Base-by-base conservation (phyloP, 1,140 invertebrate genomes). In the Phocides pigmalion region DNA sequence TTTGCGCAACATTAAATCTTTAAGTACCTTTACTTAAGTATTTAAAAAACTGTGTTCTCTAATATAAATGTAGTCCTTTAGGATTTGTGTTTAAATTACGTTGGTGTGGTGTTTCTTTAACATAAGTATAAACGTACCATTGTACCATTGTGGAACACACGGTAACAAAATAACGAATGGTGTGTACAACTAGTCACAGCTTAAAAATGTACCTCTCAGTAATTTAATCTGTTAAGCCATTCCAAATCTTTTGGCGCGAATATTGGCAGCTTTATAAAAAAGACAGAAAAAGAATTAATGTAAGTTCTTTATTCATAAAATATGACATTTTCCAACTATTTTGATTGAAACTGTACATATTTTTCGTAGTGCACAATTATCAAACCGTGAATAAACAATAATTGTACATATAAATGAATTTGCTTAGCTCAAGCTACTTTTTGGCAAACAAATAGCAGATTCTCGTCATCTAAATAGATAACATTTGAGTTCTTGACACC, bases 1-100 rank as follows among this genome's bases (percentile, higher is more conserved):
- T 87, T 92, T 92, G 90, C 87, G 89, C 89, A 91, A 92, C 84
- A 86, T 87, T 89, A 91, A 89, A 83, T 69, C 69, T 82, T 81
- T 84, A 89, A 82, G 84, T 87, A 83, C 71, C 70, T 79, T 80
- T 72, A 71, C 61, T 76, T 88, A 84, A 87, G 86, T 89, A 84
- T 87, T 84, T 86, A 82, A 86, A 79, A 77, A 79, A 81, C 78
- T 89, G 84, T 90, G 87, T 91, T 89, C 84, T 89, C 68, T 89
- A 88, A 83, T 86, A 85, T 87, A 87, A 90, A 79, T 56, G 74
- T 91, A 86, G 87, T 68, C 54, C 54, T 59, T 84, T 84, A 88
- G 85, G 74, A 76, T 81, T 87, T 88, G 80, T 75, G 76, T 81
- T 89, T 81, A 78, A 84, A 87, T 84, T 89, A 88, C 84, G 84